These are phyloP conservation scores for Gortyna flavago DNA, from an alignment of 2,888 invertebrate species.

Conservation along the genomic window DNA sequence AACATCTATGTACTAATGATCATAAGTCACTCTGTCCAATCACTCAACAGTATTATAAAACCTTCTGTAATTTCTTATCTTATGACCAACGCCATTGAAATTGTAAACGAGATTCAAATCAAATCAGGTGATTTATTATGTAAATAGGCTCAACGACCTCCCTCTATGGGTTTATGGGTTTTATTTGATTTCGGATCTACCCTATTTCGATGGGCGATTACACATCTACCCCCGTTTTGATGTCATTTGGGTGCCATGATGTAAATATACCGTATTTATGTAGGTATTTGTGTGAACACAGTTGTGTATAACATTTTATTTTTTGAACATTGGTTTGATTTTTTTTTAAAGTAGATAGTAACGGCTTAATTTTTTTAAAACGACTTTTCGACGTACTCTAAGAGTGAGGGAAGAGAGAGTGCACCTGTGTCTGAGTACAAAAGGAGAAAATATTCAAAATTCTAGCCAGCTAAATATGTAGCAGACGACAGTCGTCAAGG, in stretches of 20 bases:
- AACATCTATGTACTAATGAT: not conserved
- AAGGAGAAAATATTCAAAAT: not conserved
- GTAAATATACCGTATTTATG: slow-evolving; percentile 19
- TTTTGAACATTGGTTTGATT: not conserved
- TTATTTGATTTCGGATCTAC: slow-evolving; percentile 58
- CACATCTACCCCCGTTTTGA: slow-evolving; percentile 25
- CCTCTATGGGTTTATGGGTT: slow-evolving; percentile 36
- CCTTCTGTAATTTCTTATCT: not conserved
- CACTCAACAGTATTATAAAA: not conserved
- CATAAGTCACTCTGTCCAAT: not conserved
- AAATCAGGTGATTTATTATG: slow-evolving; percentile 59
- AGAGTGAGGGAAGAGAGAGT: no score
- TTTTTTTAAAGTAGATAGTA: not conserved
- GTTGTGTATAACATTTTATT: not conserved
- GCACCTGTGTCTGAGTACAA: not conserved
- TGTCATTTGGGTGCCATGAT: slow-evolving; percentile 20
- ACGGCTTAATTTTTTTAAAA: not conserved
- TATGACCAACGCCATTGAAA: slow-evolving; percentile 19
- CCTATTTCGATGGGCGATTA: slow-evolving; percentile 51
- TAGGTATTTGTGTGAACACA: not conserved
- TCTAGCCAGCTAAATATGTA: not conserved
- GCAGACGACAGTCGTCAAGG: not conserved
- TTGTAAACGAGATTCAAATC: slow-evolving; percentile 49
- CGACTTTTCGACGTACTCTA: not conserved
- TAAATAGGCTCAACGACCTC: slow-evolving; percentile 49